A percentile compares a stretch with the other conserved stretches of the same genome.
These are phyloP conservation scores for Riptortus pedestris DNA, from an alignment of 1,140 invertebrate genomes.

Conservation along the genomic window DNA sequence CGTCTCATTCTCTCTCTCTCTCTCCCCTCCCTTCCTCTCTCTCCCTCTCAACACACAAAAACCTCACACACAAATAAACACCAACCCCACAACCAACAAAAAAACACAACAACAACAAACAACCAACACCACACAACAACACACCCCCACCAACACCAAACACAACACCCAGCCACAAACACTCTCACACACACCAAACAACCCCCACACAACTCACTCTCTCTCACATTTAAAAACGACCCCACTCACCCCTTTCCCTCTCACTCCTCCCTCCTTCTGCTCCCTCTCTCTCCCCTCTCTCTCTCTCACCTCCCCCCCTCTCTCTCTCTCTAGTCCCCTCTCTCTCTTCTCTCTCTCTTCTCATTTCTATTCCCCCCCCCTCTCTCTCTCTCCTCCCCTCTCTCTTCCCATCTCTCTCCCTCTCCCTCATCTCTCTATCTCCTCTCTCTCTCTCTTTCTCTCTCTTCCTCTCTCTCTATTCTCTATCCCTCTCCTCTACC, in stretches of 20 bases:
- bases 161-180: too few species aligned
- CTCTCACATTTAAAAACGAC: too few species aligned
- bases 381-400: background rate
- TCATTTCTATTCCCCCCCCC: background rate
- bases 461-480: constrained; percentile 24
- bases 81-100: too few species aligned
- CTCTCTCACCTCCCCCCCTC: background rate
- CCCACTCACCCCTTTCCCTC: background rate
- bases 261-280: background rate
- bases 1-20: constrained; percentile 25
- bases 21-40: constrained; percentile 16
- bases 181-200: too few species aligned
- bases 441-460: too few species aligned
- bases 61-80: too few species aligned
- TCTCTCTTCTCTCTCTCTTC: background rate
- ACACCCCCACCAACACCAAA: too few species aligned
- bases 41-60: background rate
- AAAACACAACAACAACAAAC: too few species aligned
- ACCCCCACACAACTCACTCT: too few species aligned
- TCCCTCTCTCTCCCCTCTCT: background rate
- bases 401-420: background rate
- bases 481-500: background rate
- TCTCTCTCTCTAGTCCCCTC: background rate
- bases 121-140: too few species aligned
- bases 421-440: too few species aligned